Percentiles rank a stretch among this genome's conserved stretches.
phyloP scores from a whole-genome alignment of 2,888 invertebrate species.

The Phytoseiulus persimilis region DNA sequence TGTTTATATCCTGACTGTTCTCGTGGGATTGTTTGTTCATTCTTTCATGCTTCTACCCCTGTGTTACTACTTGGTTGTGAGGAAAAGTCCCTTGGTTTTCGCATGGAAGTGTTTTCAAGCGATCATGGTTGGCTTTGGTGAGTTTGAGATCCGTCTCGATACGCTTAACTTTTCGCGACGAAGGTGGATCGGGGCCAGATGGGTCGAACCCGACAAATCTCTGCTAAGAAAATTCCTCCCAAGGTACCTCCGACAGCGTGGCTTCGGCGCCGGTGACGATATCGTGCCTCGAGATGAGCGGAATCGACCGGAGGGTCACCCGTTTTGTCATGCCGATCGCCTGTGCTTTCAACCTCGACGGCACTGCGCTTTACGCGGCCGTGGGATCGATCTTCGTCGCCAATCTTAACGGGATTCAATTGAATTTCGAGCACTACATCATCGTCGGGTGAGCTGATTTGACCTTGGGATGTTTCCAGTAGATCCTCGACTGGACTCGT shows the following conservation, averaged over 20 bases:
- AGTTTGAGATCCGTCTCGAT: background rate
- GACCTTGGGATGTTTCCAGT: background rate
- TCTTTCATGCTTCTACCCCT: background rate
- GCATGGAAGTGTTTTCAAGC: background rate
- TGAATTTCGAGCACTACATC: conserved; percentile 11
- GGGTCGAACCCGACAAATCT: too few species aligned
- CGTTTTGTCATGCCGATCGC: conserved; percentile 8
- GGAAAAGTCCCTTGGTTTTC: background rate
- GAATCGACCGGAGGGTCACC: conserved; percentile 7
- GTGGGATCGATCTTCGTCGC: conserved; percentile 13
- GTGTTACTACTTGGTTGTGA: background rate
- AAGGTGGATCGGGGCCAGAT: too few species aligned
- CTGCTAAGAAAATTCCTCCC: background rate
- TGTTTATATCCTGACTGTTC: conserved; percentile 14
- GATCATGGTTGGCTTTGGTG: conserved; percentile 12
- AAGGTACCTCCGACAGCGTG: conserved; percentile 13
- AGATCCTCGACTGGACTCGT: too few species aligned
- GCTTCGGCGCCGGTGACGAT: conserved; percentile 20
- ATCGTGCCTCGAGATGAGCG: conserved; percentile 10
- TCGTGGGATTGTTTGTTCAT: conserved; percentile 8
- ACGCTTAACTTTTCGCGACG: background rate
- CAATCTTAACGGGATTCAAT: conserved; percentile 8
- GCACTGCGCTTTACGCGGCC: conserved; percentile 9
- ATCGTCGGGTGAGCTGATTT: background rate
- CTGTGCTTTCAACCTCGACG: conserved; percentile 16